Evolutionary conservation across 2,113 vertebrate species (phyloP), one percentile per base, ranked within the genome.

Genomic region (Motacilla alba): DNA sequence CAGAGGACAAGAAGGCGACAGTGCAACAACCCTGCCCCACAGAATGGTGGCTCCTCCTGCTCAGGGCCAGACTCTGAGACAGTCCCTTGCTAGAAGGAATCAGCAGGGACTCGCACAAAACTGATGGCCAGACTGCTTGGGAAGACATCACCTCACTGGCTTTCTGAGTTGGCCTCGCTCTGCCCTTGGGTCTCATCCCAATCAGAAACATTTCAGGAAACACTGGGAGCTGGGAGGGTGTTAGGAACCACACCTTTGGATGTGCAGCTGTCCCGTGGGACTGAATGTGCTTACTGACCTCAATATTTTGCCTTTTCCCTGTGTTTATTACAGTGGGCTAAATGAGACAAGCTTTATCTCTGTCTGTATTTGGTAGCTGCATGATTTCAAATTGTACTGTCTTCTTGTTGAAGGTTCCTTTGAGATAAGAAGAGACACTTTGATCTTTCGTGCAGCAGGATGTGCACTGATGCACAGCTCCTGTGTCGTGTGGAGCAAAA

Each of bases 1-100:
- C 97, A 82, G 13, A 98, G 92, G 93, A 98, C 86, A 5, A 98
- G 99, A 62, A 98, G 94, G 43, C 98, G 99, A 17, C 97, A 97
- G 91, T 99, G 99, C 91, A 97, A 97, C 97, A 99, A 99, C 92
- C 99, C 99, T 17, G 41, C 91, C 5, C 98, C 98, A 0, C 96
- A 96, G 33, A 95, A 87, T 0, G 98, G 97, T 7, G 99, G 99
- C 49, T 89, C 93, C 12, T 9, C 89, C 0, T 99, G 99, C 92
- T 39, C 53, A 3, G 99, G 99, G 39, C 96, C 97, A 10, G 83
- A 95, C 63, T 87, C 98, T 8, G 99, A 99, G 87, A 94, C 97
- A 3, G 83, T 53, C 13, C 79, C 75, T 17, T 99, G 98, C 92
- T 98, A 98, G 94, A 94, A 16, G 35, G 30, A 41, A 6, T 19